Base-by-base conservation (phyloP, 2,797 vertebrate genomes). In the Nyctalus aviator region DNA sequence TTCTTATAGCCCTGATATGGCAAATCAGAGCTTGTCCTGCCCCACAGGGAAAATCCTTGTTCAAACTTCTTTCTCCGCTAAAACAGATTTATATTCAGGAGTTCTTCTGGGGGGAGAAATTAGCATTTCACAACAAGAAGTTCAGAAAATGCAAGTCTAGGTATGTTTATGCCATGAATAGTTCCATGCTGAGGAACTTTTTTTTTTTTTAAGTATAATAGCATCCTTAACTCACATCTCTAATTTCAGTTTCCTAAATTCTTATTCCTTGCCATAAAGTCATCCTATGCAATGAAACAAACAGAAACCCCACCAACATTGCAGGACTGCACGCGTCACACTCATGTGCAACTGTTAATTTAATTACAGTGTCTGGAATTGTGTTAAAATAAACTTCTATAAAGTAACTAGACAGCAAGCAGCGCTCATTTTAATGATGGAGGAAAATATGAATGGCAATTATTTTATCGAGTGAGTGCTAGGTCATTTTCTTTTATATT, bases 11-110 rank as follows among this genome's bases (percentile, higher is more conserved):
- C 91, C 78, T 94, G 78, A 94, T 62, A 77, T 0, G 94, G 96
- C 96, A 98, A 93, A 98, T 97, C 97, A 91, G 83, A 98, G 97
- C 97, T 97, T 98, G 97, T 95, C 91, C 69, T 97, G 72, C 69
- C 90, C 92, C 72, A 85, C 88, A 96, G 96, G 95, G n/a, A 95
- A 97, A 96, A 77, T 77, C 84, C 48, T 81, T 71, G 68, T 96
- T 97, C 71, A 96, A 97, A 96, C 68, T 66, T 95, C 46, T 96
- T 88, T 64, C 75, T 93, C 96, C 78, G 13, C 35, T 96, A 46
- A 82, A 83, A 90, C 92, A 77, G 12, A 97, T 86, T 95, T 95
- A 91, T 72, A 76, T 91, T 64, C 73, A 55, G 27, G 68, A 90
- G 55, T 25, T 88, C 2, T 93, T 92, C 62, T 89, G 44, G 30